These are phyloP conservation scores for Delichon dasypus DNA, from an alignment of 2,797 vertebrate genomes.

Conservation along the genomic window DNA sequence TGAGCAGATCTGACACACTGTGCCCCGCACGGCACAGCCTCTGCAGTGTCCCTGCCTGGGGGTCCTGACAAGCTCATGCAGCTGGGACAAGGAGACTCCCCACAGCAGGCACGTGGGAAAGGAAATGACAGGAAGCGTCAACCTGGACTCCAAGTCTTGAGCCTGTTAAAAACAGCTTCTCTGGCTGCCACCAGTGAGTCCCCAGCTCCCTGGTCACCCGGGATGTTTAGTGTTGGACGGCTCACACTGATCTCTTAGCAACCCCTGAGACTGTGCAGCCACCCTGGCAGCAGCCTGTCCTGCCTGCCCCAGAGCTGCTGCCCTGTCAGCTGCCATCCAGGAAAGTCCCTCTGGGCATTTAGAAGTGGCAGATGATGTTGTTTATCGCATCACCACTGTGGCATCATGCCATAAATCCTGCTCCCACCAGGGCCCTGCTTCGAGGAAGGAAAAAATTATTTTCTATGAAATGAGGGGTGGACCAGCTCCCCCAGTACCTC, in stretches of 20 bases:
- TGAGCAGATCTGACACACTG: not conserved
- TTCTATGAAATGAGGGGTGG: not conserved
- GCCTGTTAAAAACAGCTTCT: not conserved
- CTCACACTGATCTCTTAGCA: constrained; percentile 8
- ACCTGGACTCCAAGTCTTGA: not conserved
- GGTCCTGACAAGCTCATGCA: not conserved
- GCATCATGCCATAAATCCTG: not conserved
- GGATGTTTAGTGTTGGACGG: not conserved
- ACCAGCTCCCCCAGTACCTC: not conserved
- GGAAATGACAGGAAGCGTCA: not conserved
- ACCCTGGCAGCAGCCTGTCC: not conserved
- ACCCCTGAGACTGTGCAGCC: not conserved
- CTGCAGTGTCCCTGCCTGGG: not conserved
- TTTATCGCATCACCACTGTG: not conserved
- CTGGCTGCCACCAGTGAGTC: not conserved
- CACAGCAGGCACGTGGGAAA: not conserved
- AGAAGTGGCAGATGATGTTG: not conserved
- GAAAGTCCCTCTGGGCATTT: not conserved
- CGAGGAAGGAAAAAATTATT: not conserved
- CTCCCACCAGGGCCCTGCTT: not conserved
- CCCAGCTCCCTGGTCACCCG: not conserved
- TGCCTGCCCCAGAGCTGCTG: not conserved
- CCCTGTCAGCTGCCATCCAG: not conserved
- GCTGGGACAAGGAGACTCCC: not conserved
- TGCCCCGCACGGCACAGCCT: not conserved